Evolutionary conservation across 1,140 invertebrate genomes (phyloP).

Genomic region (Heterodera carotae): DNA sequence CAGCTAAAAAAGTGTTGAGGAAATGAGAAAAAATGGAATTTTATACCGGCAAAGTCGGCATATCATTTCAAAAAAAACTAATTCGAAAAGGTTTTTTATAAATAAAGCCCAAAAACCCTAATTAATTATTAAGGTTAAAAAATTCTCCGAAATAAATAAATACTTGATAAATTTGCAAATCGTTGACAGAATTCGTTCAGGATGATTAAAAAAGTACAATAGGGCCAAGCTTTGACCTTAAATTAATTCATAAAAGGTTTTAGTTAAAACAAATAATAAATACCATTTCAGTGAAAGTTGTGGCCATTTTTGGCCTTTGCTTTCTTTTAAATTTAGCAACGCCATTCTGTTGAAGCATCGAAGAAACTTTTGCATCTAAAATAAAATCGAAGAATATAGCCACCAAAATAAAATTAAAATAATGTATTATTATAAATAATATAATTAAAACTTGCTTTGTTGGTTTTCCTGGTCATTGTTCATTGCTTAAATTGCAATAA

Average conservation of each 20-base stretch:
- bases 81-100: background rate
- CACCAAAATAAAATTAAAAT: background rate
- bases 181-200: constrained; percentile 38
- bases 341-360: constrained; percentile 5
- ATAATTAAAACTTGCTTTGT: background rate
- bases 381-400: background rate
- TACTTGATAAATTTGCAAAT: constrained; percentile 20
- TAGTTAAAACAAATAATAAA: background rate
- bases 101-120: background rate
- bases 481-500: no score
- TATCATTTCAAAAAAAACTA: no score
- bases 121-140: background rate
- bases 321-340: background rate
- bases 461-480: background rate
- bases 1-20: constrained; percentile 65
- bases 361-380: background rate
- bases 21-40: background rate
- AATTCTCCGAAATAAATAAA: background rate
- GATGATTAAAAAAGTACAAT: constrained; percentile 41
- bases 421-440: background rate
- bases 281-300: constrained; percentile 24
- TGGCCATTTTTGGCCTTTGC: constrained; percentile 24
- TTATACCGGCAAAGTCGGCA: no score
- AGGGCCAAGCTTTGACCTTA: constrained; percentile 40
- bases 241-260: background rate